Percentiles rank a stretch among this genome's conserved stretches.
Conservation (phyloP, 2,888 invertebrate genomes). For the Deilephila porcellus region DNA sequence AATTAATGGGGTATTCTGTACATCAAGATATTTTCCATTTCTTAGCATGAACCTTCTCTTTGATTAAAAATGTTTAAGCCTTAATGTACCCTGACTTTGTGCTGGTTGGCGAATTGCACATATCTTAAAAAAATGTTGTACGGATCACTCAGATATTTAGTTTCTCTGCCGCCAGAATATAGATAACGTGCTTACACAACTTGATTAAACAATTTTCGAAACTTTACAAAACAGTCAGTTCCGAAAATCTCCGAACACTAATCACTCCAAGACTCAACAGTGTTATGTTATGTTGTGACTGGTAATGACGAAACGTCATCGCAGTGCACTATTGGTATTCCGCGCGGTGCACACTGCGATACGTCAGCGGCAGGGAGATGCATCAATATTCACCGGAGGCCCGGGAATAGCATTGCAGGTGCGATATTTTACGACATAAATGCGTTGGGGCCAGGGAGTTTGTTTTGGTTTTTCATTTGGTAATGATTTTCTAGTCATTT, state of each 20-base stretch:
- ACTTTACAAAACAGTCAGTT: too few relatives aligned
- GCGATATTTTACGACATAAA: conserved; percentile 60
- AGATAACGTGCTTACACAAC: too few relatives aligned
- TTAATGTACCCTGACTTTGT: too few relatives aligned
- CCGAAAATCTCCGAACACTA: too few relatives aligned
- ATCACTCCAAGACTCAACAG: neutral
- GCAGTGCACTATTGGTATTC: conserved; percentile 16
- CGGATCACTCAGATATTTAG: too few relatives aligned
- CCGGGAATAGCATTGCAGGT: conserved; percentile 60
- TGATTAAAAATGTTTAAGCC: neutral
- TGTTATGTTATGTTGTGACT: neutral
- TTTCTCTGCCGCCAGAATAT: too few relatives aligned
- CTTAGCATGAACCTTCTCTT: too few relatives aligned
- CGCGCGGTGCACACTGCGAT: neutral
- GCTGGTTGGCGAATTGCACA: too few relatives aligned
- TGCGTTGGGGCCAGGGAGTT: conserved; percentile 42
- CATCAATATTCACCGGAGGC: conserved; percentile 33
- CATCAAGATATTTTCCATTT: neutral
- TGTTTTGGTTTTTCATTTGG: conserved; percentile 11
- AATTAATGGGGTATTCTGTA: too few relatives aligned
- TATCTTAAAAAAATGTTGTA: too few relatives aligned
- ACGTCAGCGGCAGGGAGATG: conserved; percentile 24
- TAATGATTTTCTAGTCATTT: neutral
- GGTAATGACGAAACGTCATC: conserved; percentile 17
- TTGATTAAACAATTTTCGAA: too few relatives aligned